Percentiles rank a stretch among this genome's conserved stretches.
These are phyloP conservation scores for Sisor rabdophorus DNA, from an alignment of 2,113 vertebrate species.

Conservation along the genomic window DNA sequence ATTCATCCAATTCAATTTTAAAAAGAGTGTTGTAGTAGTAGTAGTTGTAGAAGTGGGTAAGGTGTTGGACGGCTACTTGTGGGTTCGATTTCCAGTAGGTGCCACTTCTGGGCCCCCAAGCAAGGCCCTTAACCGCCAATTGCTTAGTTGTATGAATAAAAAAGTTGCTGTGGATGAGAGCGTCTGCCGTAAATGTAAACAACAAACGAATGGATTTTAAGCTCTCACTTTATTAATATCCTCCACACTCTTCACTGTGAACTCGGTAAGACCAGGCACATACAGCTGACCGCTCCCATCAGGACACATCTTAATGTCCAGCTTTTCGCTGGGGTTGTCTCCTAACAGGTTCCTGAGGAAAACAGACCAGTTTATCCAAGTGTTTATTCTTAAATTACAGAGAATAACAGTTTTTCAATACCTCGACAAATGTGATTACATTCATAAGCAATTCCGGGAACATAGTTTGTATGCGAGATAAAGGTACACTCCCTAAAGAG, in stretches of 20 bases:
- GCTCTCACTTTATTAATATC: slow-evolving; percentile 87
- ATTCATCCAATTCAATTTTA: neutral
- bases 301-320: slow-evolving; percentile 93
- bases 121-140: too few species aligned
- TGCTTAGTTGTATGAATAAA: too few species aligned
- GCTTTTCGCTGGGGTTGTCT: slow-evolving; percentile 80
- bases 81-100: too few species aligned
- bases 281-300: slow-evolving; percentile 92
- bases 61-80: too few species aligned
- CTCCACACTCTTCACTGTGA: slow-evolving; percentile 81
- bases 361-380: neutral
- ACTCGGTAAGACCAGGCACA: slow-evolving; percentile 83
- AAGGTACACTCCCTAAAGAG: neutral
- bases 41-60: too few species aligned
- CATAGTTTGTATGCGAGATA: neutral
- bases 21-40: too few species aligned
- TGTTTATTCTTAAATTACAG: neutral
- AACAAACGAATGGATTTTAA: neutral
- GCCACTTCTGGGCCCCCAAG: too few species aligned
- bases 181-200: neutral
- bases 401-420: neutral
- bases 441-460: neutral
- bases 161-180: too few species aligned
- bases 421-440: neutral
- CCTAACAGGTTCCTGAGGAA: slow-evolving; percentile 82